Evolutionary conservation across 2,113 vertebrate species (phyloP), one percentile per base, ranked within the genome.

Genomic region (Ciconia stormi): DNA sequence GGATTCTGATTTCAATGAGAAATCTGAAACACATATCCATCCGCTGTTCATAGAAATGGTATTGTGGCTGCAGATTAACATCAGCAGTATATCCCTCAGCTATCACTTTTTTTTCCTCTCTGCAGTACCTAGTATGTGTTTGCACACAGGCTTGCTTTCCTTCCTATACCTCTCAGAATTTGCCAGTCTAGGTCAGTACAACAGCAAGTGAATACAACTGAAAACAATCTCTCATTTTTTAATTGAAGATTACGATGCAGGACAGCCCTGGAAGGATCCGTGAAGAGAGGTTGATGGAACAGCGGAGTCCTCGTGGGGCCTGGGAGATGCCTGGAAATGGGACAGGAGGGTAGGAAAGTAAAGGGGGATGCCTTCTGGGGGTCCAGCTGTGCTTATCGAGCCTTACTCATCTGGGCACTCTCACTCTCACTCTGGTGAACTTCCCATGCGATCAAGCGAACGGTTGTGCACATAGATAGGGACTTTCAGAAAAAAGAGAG

Each of bases 11-110:
- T 89, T 91, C 74, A 59, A 1, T 16, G 30, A 71, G 47, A 65
- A 13, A 23, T 84, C 38, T 93, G 58, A 87, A 92, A 71, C 13
- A 77, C 7, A 0, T 40, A 61, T 47, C 30, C 23, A 36, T 30
- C 29, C 0, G 0, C 55, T 47, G 18, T 34, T 77, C 59, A 16
- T 1, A 5, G 50, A 63, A 90, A 76, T 9, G 7, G 6, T 40
- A 42, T 29, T 7, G 5, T 90, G 67, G 34, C 71, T 88, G 46
- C 2, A 0, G 29, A 40, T 90, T 72, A 73, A 38, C 0, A 7
- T 53, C 13, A 88, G 26, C 55, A 67, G 38, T 7, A 22, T 7
- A 63, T 22, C 30, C 42, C 53, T 58, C 47, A 71, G 63, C 32
- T 66, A 52, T 7, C 17, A 8, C 44, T 49, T 50, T 34, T 66